Base-by-base conservation (phyloP, 2,888 invertebrate genomes). In the Himalopsyche anomala region DNA sequence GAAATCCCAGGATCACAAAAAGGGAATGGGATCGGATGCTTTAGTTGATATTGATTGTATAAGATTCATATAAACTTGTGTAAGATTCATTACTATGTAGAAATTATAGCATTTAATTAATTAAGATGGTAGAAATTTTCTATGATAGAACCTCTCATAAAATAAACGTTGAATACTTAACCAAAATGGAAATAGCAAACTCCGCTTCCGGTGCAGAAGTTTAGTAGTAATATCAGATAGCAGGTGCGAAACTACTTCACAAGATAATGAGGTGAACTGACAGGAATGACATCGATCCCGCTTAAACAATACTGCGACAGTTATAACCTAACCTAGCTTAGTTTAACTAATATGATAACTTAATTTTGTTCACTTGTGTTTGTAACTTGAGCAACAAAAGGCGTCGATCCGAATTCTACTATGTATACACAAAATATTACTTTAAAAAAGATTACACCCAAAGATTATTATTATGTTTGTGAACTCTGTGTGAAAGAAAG, bases 211-310 rank as follows among this genome's bases (percentile, higher is more conserved):
- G 62, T 19, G 19, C 19, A 28, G 19, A 62, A 62, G 62, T 19
- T 19, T 19, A 62, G n/a, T 62, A 62, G 8, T 62, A 62, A 62
- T 19, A 62, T 28, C 62, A 62, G 62, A n/a, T 62, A 85, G 80
- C 88, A 88, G 88, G 88, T 88, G 88, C 84, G 83, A 62, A 83
- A 74, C 84, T 85, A 80, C 69, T 80, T 79, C 40, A 84, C 82
- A 83, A 84, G 83, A 86, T 88, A 88, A 88, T 88, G 85, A 86
- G 87, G 86, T 84, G 82, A 83, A 83, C 55, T 80, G 85, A 85
- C 86, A 80, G 69, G 36, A 40, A 28, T 28, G 62, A 62, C 19
- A 62, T 62, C 28, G 62, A 62, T 19, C n/a, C 17, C 19, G 28
- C 19, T 62, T 19, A 62, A 62, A 62, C 19, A 19, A 62, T 19